Conservation (phyloP, 1,140 invertebrate genomes). For the Rhagoletis zephyria region DNA sequence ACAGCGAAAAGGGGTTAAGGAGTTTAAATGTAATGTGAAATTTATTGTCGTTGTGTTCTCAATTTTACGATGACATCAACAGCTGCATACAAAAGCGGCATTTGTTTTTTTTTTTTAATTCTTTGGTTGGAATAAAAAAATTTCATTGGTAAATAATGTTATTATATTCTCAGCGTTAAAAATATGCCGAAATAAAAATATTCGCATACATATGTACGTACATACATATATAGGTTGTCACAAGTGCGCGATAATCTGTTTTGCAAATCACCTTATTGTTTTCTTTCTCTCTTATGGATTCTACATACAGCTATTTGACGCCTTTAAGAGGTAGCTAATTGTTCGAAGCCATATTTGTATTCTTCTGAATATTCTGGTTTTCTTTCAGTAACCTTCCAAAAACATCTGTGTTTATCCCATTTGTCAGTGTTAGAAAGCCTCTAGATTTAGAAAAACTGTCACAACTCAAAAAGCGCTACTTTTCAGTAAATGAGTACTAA, state of each 20-base stretch:
- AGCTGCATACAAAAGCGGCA: background rate
- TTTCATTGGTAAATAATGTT: background rate
- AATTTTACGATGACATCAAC: constrained; percentile 52
- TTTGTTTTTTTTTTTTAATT: background rate
- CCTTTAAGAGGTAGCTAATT: too few species aligned
- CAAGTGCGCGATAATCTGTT: background rate
- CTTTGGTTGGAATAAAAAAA: background rate
- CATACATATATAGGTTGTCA: background rate
- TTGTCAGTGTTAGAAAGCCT: too few species aligned
- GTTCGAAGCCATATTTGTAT: too few species aligned
- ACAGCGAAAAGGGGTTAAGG: constrained; percentile 28
- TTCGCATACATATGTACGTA: background rate
- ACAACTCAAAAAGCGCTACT: too few species aligned
- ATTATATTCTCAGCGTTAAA: background rate
- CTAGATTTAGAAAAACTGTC: too few species aligned
- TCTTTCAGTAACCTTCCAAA: too few species aligned
- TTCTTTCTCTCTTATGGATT: too few species aligned
- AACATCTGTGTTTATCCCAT: too few species aligned
- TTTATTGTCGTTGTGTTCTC: constrained; percentile 15
- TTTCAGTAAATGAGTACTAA: too few species aligned
- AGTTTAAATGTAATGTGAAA: background rate
- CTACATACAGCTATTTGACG: too few species aligned
- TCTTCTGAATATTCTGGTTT: too few species aligned
- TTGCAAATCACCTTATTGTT: too few species aligned
- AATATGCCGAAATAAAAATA: background rate